Conservation (phyloP, 2,113 vertebrate species). For the Halcyon malimbica region DNA sequence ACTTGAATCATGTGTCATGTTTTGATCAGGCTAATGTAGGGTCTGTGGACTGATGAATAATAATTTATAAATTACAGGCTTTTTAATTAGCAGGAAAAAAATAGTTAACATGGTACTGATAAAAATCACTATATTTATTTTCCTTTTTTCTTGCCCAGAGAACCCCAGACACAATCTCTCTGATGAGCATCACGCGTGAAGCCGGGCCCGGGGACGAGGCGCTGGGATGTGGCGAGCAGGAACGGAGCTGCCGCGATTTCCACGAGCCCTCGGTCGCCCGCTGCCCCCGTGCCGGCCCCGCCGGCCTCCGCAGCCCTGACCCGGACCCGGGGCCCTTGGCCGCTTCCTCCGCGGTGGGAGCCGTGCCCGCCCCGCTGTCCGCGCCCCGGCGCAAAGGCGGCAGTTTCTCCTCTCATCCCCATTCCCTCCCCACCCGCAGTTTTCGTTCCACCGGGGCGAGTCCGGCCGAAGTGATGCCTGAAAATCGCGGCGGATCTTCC, state of each 20-base stretch:
- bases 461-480: neutral
- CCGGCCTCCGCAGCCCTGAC: fast-evolving
- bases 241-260: neutral
- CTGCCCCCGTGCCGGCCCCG: fast-evolving
- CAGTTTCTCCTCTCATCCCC: fast-evolving
- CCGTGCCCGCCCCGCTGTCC: neutral
- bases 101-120: neutral
- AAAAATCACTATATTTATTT: neutral
- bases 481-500: too few relatives aligned
- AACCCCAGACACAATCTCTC: neutral
- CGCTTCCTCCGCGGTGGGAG: neutral
- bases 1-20: fast-evolving
- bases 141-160: neutral
- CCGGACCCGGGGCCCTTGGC: neutral
- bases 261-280: fast-evolving
- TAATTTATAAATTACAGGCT: neutral
- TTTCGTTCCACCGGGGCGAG: fast-evolving
- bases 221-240: fast-evolving
- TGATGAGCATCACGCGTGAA: fast-evolving
- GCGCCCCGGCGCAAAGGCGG: neutral
- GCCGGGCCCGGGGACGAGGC: fast-evolving
- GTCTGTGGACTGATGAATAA: neutral
- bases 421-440: neutral
- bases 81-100: neutral
- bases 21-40: neutral